Evolutionary conservation across 2,888 invertebrate genomes (phyloP).

Genomic region (Andrena trimmerana): DNA sequence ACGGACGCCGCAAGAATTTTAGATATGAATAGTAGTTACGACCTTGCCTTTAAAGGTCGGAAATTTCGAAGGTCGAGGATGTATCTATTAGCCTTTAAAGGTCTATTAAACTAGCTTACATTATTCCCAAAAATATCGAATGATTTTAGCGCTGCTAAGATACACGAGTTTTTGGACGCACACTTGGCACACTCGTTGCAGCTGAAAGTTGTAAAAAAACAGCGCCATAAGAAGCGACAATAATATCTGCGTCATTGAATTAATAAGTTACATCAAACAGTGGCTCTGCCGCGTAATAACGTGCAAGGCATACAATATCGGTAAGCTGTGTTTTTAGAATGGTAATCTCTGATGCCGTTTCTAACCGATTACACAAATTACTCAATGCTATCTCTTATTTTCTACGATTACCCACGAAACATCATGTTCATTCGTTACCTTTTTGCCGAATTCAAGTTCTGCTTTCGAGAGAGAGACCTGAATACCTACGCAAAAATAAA

Average conservation of each 20-base stretch:
- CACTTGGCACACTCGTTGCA: neutral
- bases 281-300: neutral
- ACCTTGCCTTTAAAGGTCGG: slow-evolving; percentile 59
- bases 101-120: too few relatives aligned
- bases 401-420: neutral
- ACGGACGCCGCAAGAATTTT: slow-evolving; percentile 50
- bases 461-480: too few relatives aligned
- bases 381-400: neutral
- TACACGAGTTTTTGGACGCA: neutral
- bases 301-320: neutral
- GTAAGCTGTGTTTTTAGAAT: neutral
- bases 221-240: neutral
- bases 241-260: neutral
- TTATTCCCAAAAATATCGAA: too few relatives aligned
- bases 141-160: too few relatives aligned
- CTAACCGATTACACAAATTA: neutral
- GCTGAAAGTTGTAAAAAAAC: neutral
- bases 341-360: neutral
- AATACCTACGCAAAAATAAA: neutral
- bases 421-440: neutral
- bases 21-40: slow-evolving; percentile 10
- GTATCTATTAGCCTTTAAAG: neutral
- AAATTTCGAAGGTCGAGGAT: slow-evolving; percentile 33
- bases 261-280: neutral
- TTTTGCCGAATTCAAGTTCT: neutral